Evolutionary conservation across 2,113 vertebrate genomes (phyloP), one percentile per base, ranked within the genome.

Genomic region (Rousettus leschenaultii): DNA sequence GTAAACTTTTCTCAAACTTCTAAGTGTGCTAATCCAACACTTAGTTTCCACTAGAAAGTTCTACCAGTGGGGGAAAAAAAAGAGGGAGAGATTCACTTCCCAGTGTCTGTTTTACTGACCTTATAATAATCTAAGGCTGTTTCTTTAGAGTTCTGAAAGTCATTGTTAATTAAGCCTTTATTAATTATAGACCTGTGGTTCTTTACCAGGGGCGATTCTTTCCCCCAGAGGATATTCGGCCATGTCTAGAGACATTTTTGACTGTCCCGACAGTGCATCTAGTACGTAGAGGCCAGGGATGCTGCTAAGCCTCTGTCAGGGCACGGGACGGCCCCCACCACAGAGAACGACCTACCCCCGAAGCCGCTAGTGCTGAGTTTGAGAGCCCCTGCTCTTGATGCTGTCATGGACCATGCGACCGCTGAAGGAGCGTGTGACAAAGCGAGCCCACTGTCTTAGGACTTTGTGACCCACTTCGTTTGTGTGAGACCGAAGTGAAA

Each of bases 291-390:
- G 66, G 28, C 83, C 66, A 59, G 21, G 28, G 78, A 2, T 3
- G 24, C 71, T 78, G 43, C 35, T 26, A 7, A 45, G 8, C 10
- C 2, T 3, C n/a, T 6, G 3, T 0, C 4, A 2, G 16, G 0
- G 8, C 40, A 1, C 19, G 8, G 21, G 51, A 15, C 15, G 8
- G 73, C 21, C 7, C 38, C 38, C 13, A 0, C 24, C 1, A 6
- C 16, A 2, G 24, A 26, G 30, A 28, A 1, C 0, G 1, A 35
- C 2, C 59, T 0, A 5, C 75, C 86, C 51, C 2, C 7, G 6
- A 15, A 7, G 16, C 11, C 75, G 1, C 8, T 0, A 7, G 68
- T 9, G 48, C 68, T 0, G 0, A 26, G 0, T 45, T 0, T 8
- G 57, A 82, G 80, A 35, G 51, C 3, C 15, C 6, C 33, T 3